These are phyloP conservation scores for Aphelenchoides bicaudatus DNA, from an alignment of 2,888 invertebrate genomes.

Conservation along the genomic window DNA sequence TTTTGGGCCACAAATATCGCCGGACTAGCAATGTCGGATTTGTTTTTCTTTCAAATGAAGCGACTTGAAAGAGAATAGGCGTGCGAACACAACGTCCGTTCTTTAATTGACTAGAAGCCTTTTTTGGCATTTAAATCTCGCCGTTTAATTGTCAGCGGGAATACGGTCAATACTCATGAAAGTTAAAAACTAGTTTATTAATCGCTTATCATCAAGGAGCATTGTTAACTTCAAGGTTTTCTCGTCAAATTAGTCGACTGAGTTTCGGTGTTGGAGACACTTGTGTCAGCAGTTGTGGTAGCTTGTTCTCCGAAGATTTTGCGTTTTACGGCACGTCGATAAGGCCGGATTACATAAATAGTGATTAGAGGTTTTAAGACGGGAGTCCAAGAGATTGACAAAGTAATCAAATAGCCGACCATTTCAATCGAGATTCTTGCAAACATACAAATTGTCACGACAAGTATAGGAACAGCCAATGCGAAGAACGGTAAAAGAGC, in stretches of 20 bases:
- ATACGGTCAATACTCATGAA: too few relatives aligned
- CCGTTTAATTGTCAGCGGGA: too few relatives aligned
- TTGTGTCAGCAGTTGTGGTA: not conserved
- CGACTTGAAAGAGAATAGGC: too few relatives aligned
- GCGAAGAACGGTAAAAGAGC: constrained; percentile 11
- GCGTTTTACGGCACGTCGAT: not conserved
- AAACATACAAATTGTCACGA: not conserved
- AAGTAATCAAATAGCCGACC: not conserved
- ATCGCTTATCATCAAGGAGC: too few relatives aligned
- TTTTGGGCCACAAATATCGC: too few relatives aligned
- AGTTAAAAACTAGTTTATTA: too few relatives aligned
- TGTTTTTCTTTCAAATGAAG: too few relatives aligned
- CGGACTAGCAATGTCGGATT: too few relatives aligned
- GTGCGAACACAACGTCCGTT: too few relatives aligned
- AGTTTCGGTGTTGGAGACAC: not conserved
- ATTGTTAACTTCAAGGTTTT: too few relatives aligned
- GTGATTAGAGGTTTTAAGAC: not conserved
- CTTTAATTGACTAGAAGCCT: too few relatives aligned
- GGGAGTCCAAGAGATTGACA: constrained; percentile 13
- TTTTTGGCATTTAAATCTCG: too few relatives aligned
- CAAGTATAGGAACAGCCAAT: not conserved
- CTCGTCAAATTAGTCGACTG: constrained; percentile 3
- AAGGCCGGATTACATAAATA: constrained; percentile 12
- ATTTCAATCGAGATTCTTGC: not conserved
- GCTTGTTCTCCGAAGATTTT: not conserved